phyloP scores from a whole-genome alignment of 1,140 invertebrate species.

The Thaumetopoea pityocampa region DNA sequence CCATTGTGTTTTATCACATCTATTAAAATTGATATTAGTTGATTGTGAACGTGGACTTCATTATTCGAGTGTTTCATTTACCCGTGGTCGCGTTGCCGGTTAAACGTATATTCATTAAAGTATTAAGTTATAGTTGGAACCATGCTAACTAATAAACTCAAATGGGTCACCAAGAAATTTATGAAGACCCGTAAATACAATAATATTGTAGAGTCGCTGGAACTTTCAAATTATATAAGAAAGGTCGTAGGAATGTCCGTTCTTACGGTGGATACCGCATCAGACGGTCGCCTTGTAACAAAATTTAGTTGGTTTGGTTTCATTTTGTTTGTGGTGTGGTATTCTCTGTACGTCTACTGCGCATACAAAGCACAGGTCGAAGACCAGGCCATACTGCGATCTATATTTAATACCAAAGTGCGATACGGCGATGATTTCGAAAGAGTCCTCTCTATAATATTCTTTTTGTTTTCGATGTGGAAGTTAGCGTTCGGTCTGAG shows the following conservation, averaged over 20 bases:
- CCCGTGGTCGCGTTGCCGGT: no score
- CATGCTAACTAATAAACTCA: no score
- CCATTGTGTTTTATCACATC: no score
- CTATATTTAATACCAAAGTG: constrained; percentile 42
- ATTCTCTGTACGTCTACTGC: constrained; percentile 35
- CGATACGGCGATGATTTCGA: constrained; percentile 52
- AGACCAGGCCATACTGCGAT: constrained; percentile 41
- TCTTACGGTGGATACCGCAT: not conserved
- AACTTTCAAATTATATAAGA: not conserved
- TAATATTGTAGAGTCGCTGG: constrained; percentile 27
- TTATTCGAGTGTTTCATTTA: no score
- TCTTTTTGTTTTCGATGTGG: constrained; percentile 39
- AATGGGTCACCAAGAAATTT: no score
- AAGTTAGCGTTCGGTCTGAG: constrained; percentile 41
- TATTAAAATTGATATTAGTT: no score
- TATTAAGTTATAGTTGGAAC: no score
- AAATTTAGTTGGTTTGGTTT: constrained; percentile 34
- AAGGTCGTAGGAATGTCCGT: constrained; percentile 8
- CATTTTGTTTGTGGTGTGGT: constrained; percentile 31
- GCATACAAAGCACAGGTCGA: constrained; percentile 24
- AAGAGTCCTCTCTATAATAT: constrained; percentile 27
- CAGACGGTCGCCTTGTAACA: not conserved
- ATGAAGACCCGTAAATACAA: constrained; percentile 8
- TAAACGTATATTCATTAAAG: no score
- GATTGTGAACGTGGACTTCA: no score